Evolutionary conservation across 2,797 vertebrate species (phyloP).

Genomic region (Molossus molossus): DNA sequence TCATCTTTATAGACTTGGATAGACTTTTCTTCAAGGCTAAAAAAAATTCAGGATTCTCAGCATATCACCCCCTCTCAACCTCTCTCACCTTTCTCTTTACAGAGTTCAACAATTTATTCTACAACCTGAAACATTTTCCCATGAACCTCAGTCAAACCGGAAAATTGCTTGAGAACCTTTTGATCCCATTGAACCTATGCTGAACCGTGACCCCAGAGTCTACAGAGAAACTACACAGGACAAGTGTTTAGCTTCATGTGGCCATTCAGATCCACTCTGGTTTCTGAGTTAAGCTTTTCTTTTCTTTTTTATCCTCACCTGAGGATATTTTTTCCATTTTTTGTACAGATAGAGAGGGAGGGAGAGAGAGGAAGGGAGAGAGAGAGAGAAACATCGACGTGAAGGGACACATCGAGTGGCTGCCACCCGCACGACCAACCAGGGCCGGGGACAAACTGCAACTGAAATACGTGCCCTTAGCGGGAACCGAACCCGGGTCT

Average conservation of each 20-base stretch:
- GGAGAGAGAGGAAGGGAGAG: no score
- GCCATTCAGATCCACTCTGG: conserved; percentile 85
- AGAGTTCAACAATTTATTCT: conserved; percentile 68
- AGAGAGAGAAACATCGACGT: no score
- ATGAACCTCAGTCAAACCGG: neutral
- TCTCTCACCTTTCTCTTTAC: conserved; percentile 50
- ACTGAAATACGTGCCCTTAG: no score
- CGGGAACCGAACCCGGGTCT: no score
- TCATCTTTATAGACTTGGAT: conserved; percentile 64
- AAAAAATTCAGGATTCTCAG: conserved; percentile 59
- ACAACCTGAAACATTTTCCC: conserved; percentile 49
- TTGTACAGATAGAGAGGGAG: no score
- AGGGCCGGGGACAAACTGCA: no score
- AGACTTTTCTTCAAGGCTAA: conserved; percentile 68
- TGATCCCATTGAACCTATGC: conserved; percentile 27
- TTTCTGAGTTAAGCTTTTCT: conserved; percentile 85
- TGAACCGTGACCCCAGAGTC: neutral
- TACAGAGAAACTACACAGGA: conserved; percentile 93
- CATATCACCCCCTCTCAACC: conserved; percentile 67
- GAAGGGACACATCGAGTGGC: no score
- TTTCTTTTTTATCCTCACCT: no score
- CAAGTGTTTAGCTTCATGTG: conserved; percentile 91
- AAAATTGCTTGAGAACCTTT: conserved; percentile 50
- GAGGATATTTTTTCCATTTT: no score
- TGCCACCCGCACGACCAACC: no score